Evolutionary conservation across 2,888 invertebrate genomes (phyloP).

Genomic region (Tetramorium bicarinatum): DNA sequence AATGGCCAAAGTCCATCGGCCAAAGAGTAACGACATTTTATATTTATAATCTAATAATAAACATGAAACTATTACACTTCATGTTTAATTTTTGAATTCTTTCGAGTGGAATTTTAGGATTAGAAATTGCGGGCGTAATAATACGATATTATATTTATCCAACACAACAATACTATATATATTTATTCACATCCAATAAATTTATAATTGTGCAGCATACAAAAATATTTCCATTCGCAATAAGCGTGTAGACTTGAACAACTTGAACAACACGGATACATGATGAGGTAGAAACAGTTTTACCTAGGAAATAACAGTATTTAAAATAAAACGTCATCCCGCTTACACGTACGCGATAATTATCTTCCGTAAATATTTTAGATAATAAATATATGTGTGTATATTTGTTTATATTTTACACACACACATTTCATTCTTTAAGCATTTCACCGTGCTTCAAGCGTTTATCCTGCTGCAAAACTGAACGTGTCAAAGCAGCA

Average conservation of each 20-base stretch:
- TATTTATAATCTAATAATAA: neutral
- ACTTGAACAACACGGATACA: slow-evolving; percentile 59
- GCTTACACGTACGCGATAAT: neutral
- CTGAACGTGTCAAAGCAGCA: slow-evolving; percentile 29
- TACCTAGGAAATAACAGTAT: slow-evolving; percentile 56
- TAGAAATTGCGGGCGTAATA: neutral
- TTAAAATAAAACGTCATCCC: slow-evolving; percentile 54
- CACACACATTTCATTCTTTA: neutral
- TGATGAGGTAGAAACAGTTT: slow-evolving; percentile 71
- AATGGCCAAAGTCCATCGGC: neutral
- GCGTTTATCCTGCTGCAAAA: slow-evolving; percentile 12
- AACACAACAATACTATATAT: slow-evolving; percentile 17
- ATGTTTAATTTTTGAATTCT: neutral
- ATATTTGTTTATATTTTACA: neutral
- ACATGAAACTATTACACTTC: neutral
- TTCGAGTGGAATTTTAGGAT: neutral
- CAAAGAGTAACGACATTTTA: neutral
- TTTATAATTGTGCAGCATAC: slow-evolving; percentile 66
- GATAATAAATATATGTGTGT: slow-evolving; percentile 10
- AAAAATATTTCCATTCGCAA: slow-evolving; percentile 74
- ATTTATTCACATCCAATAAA: slow-evolving; percentile 25
- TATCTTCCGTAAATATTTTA: neutral
- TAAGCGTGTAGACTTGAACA: slow-evolving; percentile 67
- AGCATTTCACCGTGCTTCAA: slow-evolving; percentile 41
- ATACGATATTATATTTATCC: neutral